These are phyloP conservation scores for Drosophila prosaltans DNA, from an alignment of 1,140 invertebrate species.

Conservation along the genomic window DNA sequence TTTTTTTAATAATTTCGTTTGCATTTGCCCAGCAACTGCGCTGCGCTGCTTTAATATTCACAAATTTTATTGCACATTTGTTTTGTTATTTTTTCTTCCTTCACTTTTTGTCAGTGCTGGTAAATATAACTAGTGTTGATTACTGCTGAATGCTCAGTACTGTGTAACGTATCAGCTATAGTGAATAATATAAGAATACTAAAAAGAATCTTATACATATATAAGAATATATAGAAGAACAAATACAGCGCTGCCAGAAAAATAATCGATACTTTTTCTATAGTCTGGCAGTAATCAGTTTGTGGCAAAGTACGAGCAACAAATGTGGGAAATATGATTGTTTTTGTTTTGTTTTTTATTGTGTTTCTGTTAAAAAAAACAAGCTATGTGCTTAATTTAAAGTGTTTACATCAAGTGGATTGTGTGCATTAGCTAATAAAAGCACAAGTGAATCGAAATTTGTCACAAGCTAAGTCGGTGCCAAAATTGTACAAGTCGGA, in stretches of 20 bases:
- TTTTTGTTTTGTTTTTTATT: constrained; percentile 16
- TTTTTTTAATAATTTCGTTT: constrained; percentile 25
- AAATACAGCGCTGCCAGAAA: not conserved
- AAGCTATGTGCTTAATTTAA: no score
- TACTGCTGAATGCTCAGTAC: not conserved
- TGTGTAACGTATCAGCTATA: not conserved
- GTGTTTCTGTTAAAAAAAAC: not conserved
- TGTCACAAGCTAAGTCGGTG: no score
- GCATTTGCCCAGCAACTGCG: constrained; percentile 44
- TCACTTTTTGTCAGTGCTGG: constrained; percentile 52
- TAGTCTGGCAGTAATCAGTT: not conserved
- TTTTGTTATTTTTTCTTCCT: constrained; percentile 68
- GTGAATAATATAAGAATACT: no score
- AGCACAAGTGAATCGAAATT: no score
- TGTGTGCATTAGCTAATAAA: no score
- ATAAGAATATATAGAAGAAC: no score
- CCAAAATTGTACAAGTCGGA: no score
- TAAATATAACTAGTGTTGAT: constrained; percentile 4
- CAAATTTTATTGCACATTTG: constrained; percentile 71
- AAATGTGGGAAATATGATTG: not conserved
- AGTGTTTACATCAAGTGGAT: no score
- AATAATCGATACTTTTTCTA: not conserved
- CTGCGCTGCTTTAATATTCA: constrained; percentile 56
- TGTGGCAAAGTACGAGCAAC: not conserved
- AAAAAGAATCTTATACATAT: no score